Conservation (phyloP, 37 sponge, comb jelly and placozoan genomes). For the Diacarnus erythraeanus region DNA sequence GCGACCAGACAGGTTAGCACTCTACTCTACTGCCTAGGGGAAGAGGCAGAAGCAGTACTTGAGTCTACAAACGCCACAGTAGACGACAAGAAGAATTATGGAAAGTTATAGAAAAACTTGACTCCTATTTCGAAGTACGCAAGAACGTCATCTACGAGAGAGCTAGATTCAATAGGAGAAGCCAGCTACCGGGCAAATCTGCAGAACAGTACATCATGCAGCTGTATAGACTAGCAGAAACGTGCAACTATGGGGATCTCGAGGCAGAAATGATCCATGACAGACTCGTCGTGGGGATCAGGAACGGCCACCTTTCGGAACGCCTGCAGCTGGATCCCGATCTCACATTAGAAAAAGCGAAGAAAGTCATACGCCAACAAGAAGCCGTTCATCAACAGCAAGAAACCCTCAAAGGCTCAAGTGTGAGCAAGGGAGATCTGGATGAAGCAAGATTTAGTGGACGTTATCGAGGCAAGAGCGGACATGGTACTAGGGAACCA, state of each 20-base stretch:
- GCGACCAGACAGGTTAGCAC: background rate
- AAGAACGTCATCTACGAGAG: conserved; percentile 17
- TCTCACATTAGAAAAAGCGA: conserved; percentile 20
- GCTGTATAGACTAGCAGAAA: conserved; percentile 8
- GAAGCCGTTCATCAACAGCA: conserved; percentile 23
- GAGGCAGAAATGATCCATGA: conserved; percentile 11
- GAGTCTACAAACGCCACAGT: background rate
- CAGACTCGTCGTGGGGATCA: background rate
- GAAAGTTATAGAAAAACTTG: background rate
- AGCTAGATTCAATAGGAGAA: conserved; percentile 7
- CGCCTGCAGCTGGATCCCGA: conserved; percentile 15
- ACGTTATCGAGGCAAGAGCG: background rate
- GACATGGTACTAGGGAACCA: too few species aligned
- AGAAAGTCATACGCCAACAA: background rate
- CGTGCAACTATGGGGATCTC: background rate
- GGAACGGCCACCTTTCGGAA: background rate
- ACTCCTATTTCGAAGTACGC: conserved; percentile 10
- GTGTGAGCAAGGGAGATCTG: background rate
- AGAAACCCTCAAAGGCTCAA: background rate
- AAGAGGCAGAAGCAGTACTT: background rate
- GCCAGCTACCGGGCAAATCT: background rate
- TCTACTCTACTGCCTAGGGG: background rate
- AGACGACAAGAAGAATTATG: background rate
- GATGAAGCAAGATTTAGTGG: background rate
- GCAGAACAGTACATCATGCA: conserved; percentile 16